Conservation (phyloP, 2,888 invertebrate genomes). For the Spialia ferax region DNA sequence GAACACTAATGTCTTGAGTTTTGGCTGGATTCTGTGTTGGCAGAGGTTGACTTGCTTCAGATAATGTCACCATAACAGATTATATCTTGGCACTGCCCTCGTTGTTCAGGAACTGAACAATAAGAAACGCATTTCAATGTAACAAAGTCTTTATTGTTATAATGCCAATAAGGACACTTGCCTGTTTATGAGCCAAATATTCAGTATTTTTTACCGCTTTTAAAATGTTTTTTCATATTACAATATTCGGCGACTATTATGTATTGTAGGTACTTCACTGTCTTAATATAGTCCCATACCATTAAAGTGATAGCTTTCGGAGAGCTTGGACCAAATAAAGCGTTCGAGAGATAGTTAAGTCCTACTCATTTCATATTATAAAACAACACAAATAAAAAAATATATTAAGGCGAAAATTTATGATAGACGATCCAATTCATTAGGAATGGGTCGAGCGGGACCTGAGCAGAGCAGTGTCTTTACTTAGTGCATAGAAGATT, state of each 20-base stretch:
- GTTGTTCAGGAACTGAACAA: conserved; percentile 64
- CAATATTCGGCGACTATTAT: too few relatives aligned
- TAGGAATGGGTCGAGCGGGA: conserved; percentile 27
- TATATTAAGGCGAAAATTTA: conserved; percentile 8
- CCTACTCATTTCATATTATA: too few relatives aligned
- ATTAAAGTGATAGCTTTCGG: too few relatives aligned
- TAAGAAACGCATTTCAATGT: conserved; percentile 64
- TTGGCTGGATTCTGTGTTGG: conserved; percentile 75
- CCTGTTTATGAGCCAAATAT: not conserved
- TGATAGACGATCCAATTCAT: conserved; percentile 26
- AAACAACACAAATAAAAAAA: conserved; percentile 8
- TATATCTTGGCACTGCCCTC: conserved; percentile 79
- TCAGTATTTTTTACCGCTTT: not conserved
- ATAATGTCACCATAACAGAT: conserved; percentile 85
- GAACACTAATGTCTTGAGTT: conserved; percentile 66
- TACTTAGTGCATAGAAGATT: conserved; percentile 52
- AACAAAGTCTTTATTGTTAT: conserved; percentile 53
- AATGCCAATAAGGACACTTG: conserved; percentile 39
- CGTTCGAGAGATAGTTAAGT: too few relatives aligned
- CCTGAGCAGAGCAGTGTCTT: conserved; percentile 11
- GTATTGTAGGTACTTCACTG: too few relatives aligned
- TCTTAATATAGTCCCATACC: too few relatives aligned
- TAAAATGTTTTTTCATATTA: too few relatives aligned
- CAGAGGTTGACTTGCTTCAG: conserved; percentile 65
- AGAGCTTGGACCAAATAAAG: too few relatives aligned